phyloP scores from a whole-genome alignment of 2,797 vertebrate species.

The Hemitrygon akajei region DNA sequence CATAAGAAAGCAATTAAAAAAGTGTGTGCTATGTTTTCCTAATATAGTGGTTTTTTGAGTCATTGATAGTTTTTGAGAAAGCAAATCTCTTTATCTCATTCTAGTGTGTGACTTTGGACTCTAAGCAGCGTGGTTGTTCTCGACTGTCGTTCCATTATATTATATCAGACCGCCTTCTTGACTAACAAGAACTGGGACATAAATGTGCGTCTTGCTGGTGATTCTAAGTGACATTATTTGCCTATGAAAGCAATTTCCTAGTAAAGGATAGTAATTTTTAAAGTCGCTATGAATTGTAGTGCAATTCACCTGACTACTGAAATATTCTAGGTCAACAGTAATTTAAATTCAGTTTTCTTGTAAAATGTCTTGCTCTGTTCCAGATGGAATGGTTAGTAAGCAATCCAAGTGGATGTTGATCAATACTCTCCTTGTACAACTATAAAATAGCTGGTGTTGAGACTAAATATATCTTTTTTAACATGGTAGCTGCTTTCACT shows the following conservation, averaged over 20 bases:
- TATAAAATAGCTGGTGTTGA: neutral
- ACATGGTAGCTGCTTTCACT: neutral
- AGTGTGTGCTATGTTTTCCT: neutral
- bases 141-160: neutral
- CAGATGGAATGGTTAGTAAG: neutral
- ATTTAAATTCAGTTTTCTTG: slow-evolving; percentile 15
- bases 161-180: neutral
- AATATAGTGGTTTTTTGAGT: neutral
- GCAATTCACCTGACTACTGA: neutral
- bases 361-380: neutral
- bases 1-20: neutral
- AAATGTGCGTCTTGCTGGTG: neutral
- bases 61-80: neutral
- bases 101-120: neutral
- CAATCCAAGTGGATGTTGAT: slow-evolving; percentile 13
- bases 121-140: neutral
- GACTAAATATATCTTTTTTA: neutral
- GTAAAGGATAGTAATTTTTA: neutral
- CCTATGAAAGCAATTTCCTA: neutral
- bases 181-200: neutral
- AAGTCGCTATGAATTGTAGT: neutral
- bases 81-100: neutral
- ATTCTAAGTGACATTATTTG: neutral
- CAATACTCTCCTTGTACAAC: neutral
- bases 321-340: neutral